These are phyloP conservation scores for Streptopelia turtur DNA, from an alignment of 2,797 vertebrate species.

Conservation along the genomic window DNA sequence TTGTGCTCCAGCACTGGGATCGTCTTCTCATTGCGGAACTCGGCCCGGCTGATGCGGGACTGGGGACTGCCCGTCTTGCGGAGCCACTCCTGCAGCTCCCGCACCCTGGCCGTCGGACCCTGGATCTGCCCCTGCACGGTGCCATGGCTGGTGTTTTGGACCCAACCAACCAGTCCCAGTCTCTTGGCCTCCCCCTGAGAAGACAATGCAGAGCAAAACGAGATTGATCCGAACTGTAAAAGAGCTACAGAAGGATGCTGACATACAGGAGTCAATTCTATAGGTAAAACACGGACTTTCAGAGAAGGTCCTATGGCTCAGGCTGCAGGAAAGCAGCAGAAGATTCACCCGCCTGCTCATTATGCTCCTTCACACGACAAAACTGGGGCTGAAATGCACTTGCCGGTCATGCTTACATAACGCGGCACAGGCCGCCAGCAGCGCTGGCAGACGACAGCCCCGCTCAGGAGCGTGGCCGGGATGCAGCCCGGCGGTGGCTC, in stretches of 20 bases:
- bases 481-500: too few relatives aligned
- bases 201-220: background rate
- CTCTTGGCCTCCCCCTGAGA: slow-evolving; percentile 87
- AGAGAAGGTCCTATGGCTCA: background rate
- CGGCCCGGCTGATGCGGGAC: slow-evolving; percentile 84
- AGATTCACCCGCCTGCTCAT: background rate
- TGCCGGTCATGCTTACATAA: background rate
- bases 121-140: slow-evolving; percentile 91
- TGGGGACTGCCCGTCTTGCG: slow-evolving; percentile 89
- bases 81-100: slow-evolving; percentile 91
- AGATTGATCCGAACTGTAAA: background rate
- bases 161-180: slow-evolving; percentile 93
- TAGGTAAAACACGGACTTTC: background rate
- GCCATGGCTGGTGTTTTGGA: slow-evolving; percentile 87
- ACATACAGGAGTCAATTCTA: rapidly evolving
- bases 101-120: slow-evolving; percentile 82
- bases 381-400: background rate
- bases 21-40: slow-evolving; percentile 89
- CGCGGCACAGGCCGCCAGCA: background rate
- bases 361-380: rapidly evolving
- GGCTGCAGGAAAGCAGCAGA: background rate
- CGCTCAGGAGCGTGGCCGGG: background rate
- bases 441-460: background rate
- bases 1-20: slow-evolving; percentile 80
- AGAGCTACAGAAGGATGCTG: background rate